Conservation (phyloP, 2,113 vertebrate species). For the Barbus barbus region DNA sequence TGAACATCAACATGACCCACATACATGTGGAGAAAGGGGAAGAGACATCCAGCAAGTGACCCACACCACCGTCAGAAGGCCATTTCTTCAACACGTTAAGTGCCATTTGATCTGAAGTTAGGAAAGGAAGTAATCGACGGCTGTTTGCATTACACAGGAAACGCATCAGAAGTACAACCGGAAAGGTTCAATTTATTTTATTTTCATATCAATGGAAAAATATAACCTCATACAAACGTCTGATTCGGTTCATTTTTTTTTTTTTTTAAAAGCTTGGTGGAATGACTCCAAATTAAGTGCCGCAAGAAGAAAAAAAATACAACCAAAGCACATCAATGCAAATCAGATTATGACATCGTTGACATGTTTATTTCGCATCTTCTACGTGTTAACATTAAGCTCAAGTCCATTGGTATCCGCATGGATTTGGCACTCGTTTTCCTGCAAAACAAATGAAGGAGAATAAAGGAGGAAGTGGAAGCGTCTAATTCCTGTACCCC, state of each 20-base stretch:
- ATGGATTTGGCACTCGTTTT: constrained; percentile 86
- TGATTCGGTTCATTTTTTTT: constrained; percentile 67
- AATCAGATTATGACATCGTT: constrained; percentile 42
- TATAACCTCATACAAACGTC: constrained; percentile 96
- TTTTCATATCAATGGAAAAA: constrained; percentile 98
- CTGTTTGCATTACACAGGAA: neutral
- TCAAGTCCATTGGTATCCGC: constrained; percentile 36
- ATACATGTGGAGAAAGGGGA: neutral
- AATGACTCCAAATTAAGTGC: constrained; percentile 79
- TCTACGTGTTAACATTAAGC: constrained; percentile 56
- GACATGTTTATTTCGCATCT: constrained; percentile 39
- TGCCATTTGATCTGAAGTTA: too few species aligned
- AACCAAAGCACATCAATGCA: constrained; percentile 72
- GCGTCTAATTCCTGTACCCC: neutral
- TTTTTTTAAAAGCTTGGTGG: constrained; percentile 65
- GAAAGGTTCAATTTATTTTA: constrained; percentile 93
- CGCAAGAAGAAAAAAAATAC: constrained; percentile 72
- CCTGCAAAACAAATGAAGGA: constrained; percentile 63
- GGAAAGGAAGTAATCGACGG: neutral
- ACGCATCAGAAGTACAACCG: neutral
- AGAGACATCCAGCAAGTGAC: neutral
- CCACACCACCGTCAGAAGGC: neutral
- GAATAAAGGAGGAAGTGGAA: constrained; percentile 55
- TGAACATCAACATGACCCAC: neutral
- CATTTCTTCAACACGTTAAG: neutral